phyloP scores from a whole-genome alignment of 2,888 invertebrate genomes.

The Campoletis raptor region DNA sequence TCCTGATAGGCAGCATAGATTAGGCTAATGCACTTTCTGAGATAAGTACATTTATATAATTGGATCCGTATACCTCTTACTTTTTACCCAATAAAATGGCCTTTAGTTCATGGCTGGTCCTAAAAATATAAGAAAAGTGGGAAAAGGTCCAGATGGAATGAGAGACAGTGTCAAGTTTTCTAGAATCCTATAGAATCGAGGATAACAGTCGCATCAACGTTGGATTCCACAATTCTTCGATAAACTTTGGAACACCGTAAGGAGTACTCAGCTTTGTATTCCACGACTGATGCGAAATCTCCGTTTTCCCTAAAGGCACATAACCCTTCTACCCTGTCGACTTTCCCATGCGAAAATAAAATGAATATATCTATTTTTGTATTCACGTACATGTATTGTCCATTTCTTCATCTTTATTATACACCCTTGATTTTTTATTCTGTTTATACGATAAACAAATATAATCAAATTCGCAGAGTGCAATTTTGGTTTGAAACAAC shows the following conservation, averaged over 20 bases:
- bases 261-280: conserved; percentile 15
- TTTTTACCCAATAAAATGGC: background rate
- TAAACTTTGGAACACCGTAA: conserved; percentile 20
- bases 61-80: conserved; percentile 26
- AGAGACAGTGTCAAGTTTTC: conserved; percentile 4
- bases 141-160: background rate
- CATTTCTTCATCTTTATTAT: background rate
- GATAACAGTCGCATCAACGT: conserved; percentile 29
- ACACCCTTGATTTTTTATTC: background rate
- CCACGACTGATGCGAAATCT: background rate
- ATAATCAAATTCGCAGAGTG: background rate
- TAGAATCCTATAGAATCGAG: conserved; percentile 25
- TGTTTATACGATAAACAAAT: background rate
- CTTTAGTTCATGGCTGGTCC: background rate
- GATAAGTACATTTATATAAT: conserved; percentile 46
- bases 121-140: conserved; percentile 5
- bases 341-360: conserved; percentile 1
- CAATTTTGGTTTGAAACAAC: background rate
- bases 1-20: conserved; percentile 1
- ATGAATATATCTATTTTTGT: background rate
- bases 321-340: conserved; percentile 12
- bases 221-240: conserved; percentile 1
- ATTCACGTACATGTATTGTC: background rate
- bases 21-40: conserved; percentile 16
- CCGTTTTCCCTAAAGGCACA: conserved; percentile 2